Evolutionary conservation across 1,140 invertebrate species (phyloP).

Genomic region (Temnothorax nylanderi): DNA sequence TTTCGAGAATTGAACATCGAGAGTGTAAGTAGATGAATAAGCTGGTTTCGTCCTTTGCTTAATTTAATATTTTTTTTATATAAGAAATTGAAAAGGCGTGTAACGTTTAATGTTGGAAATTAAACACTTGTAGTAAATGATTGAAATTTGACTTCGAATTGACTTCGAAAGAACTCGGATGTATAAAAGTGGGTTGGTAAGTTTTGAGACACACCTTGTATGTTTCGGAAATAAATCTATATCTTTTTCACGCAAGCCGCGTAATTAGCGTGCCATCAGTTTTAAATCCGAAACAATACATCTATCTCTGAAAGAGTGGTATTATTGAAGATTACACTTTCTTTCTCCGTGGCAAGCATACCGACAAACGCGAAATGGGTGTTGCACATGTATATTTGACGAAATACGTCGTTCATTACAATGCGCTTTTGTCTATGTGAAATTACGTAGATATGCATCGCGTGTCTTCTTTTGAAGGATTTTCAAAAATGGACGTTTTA

Average conservation of each 20-base stretch:
- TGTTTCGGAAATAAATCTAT: conserved; percentile 1
- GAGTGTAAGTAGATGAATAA: not conserved
- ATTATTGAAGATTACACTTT: not conserved
- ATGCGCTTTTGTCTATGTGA: not conserved
- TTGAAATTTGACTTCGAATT: not conserved
- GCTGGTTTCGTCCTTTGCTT: not conserved
- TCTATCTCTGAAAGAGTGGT: not conserved
- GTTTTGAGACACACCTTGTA: not conserved
- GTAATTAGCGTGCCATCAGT: not conserved
- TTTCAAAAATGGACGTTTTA: not conserved
- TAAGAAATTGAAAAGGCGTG: not conserved
- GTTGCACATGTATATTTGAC: not conserved
- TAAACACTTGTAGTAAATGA: not conserved
- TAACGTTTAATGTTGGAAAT: not conserved
- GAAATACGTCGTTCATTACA: not conserved
- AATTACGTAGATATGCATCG: not conserved
- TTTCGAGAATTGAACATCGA: not conserved
- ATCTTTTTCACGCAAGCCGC: not conserved
- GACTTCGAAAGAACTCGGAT: not conserved
- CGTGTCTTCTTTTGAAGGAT: not conserved
- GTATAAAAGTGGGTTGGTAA: not conserved
- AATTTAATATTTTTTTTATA: not conserved
- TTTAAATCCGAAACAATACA: conserved; percentile 22
- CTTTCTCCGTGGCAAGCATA: not conserved
- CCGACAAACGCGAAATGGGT: not conserved